Percentiles rank a stretch among this genome's conserved stretches.
phyloP scores from a whole-genome alignment of 2,113 vertebrate species.

The Pseudopodoces humilis region DNA sequence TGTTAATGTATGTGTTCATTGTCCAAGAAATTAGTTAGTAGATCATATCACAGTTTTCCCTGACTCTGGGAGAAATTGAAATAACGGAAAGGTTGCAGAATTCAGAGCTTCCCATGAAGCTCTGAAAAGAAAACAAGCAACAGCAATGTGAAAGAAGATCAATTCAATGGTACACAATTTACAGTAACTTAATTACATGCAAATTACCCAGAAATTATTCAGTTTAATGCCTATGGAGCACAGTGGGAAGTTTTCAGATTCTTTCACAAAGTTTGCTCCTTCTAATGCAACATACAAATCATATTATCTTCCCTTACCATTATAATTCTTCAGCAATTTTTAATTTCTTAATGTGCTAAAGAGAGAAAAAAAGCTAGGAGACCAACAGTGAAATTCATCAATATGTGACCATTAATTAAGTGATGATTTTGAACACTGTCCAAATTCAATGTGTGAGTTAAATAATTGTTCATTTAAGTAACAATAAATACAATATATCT shows the following conservation, averaged over 20 bases:
- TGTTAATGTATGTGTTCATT: background rate
- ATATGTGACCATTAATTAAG: background rate
- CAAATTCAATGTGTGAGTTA: background rate
- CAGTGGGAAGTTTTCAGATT: background rate
- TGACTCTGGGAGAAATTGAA: background rate
- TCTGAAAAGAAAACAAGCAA: background rate
- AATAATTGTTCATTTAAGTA: background rate
- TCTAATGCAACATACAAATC: background rate
- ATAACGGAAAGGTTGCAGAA: background rate
- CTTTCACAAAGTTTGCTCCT: background rate
- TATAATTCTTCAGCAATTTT: background rate
- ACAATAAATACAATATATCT: background rate
- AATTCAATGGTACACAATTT: background rate
- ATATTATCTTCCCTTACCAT: background rate
- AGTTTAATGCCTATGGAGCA: background rate
- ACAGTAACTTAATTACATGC: background rate
- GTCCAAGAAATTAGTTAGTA: background rate
- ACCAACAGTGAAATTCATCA: background rate
- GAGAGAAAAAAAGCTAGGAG: background rate
- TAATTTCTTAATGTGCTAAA: background rate
- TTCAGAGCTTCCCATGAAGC: background rate
- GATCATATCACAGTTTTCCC: background rate
- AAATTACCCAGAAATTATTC: background rate
- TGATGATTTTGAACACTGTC: background rate
- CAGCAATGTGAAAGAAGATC: background rate